Conservation (phyloP, 2,797 vertebrate species). For the Pantherophis vulpinus region DNA sequence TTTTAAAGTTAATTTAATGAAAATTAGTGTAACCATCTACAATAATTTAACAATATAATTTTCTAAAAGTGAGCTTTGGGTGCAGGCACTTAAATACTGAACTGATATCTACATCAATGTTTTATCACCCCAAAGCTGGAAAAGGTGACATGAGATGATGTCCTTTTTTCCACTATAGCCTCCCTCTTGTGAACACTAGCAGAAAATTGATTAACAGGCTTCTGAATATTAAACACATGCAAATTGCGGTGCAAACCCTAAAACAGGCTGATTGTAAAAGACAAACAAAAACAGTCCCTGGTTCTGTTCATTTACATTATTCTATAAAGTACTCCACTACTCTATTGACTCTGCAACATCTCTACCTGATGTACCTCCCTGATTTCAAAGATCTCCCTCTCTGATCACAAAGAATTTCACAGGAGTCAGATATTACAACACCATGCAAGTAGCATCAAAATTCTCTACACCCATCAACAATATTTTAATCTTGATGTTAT, state of each 20-base stretch:
- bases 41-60: not conserved
- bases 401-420: not conserved
- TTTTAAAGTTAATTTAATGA: not conserved
- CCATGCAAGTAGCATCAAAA: not conserved
- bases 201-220: not conserved
- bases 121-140: not conserved
- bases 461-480: not conserved
- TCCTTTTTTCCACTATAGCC: not conserved
- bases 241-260: not conserved
- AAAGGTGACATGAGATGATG: not conserved
- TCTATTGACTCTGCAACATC: not conserved
- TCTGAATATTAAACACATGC: not conserved
- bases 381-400: not conserved
- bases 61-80: not conserved
- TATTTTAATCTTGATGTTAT: constrained; percentile 1
- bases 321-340: too few species aligned
- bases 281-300: not conserved
- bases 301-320: not conserved
- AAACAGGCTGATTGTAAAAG: not conserved
- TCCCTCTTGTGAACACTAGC: not conserved
- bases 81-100: not conserved
- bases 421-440: not conserved
- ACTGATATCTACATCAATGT: not conserved
- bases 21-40: not conserved
- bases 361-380: not conserved